Evolutionary conservation across 2,888 invertebrate species (phyloP), one percentile per base, ranked within the genome.

Genomic region (Mechanitis mazaeus): DNA sequence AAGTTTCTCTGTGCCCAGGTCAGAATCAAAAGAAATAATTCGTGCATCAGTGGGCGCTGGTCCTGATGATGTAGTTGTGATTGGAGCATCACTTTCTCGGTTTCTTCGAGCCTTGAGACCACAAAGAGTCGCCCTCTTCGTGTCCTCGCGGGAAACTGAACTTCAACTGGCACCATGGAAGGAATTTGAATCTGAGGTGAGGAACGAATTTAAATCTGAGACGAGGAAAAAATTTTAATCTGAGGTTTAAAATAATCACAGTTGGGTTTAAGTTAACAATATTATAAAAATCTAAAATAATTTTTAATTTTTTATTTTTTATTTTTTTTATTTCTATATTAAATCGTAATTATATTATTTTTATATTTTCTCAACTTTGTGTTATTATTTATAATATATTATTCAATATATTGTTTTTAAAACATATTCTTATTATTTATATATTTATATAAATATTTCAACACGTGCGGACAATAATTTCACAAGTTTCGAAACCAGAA

Each of bases 21-120:
- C 95, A 81, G 96, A 96, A 85, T 94, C 95, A 7, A 92, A 93
- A 72, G 94, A 94, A 71, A 94, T 97, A 70, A 93, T 97, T 55
- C 92, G 95, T 65, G 93, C 93, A 6, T 76, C 83, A 3, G 94
- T 95, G 2, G 95, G 96, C 65, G 96, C 96, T 0, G 92, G 94
- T 56, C 93, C 95, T 63, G 94, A 95, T 70, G 96, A 96, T 80
- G 94, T 93, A 33, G 93, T 96, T 5, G 92, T 96, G 60, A 93
- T 96, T 72, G 93, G 93, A 1, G 95, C 93, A 6, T 95, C 96
- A 9, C 89, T 97, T 65, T 93, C 94, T 72, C 93, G 95, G 77
- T 91, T 97, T 69, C 93, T 96, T 58, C 91, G 94, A 70, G 94
- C 94, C 31, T 85, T 96, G 69, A 89, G 93, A 70, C 91, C 95